These are phyloP conservation scores for Metacarcinus magister DNA, from an alignment of 2,888 invertebrate genomes.

Conservation along the genomic window DNA sequence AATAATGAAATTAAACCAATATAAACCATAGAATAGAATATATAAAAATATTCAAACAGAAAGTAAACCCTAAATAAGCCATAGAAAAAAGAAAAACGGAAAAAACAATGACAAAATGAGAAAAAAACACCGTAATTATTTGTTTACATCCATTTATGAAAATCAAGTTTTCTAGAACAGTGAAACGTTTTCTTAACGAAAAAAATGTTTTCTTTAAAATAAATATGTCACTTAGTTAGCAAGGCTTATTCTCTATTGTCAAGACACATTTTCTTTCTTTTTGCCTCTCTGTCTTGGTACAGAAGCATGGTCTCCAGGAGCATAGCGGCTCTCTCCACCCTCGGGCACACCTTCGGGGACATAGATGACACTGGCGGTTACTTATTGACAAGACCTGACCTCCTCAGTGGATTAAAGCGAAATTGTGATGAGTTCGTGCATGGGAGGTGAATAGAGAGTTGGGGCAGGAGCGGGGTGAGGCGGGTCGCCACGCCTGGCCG, in stretches of 20 bases:
- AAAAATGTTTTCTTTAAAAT: neutral
- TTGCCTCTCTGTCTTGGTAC: neutral
- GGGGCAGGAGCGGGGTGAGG: neutral
- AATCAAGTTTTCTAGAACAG: neutral
- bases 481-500: neutral
- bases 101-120: too few relatives aligned
- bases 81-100: too few relatives aligned
- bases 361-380: neutral
- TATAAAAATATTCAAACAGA: too few relatives aligned
- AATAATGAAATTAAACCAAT: too few relatives aligned
- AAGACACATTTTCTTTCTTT: neutral
- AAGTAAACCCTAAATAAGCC: too few relatives aligned
- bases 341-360: neutral
- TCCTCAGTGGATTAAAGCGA: neutral
- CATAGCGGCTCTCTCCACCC: neutral
- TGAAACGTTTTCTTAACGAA: neutral
- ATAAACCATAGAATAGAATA: too few relatives aligned
- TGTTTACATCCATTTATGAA: too few relatives aligned
- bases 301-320: neutral
- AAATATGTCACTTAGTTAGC: neutral
- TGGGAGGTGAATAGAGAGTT: neutral
- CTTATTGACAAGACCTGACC: neutral
- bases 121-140: too few relatives aligned
- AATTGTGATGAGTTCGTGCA: neutral
- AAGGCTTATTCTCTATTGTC: neutral